These are phyloP conservation scores for Leptopterna dolabrata DNA, from an alignment of 2,888 invertebrate genomes.

Conservation along the genomic window DNA sequence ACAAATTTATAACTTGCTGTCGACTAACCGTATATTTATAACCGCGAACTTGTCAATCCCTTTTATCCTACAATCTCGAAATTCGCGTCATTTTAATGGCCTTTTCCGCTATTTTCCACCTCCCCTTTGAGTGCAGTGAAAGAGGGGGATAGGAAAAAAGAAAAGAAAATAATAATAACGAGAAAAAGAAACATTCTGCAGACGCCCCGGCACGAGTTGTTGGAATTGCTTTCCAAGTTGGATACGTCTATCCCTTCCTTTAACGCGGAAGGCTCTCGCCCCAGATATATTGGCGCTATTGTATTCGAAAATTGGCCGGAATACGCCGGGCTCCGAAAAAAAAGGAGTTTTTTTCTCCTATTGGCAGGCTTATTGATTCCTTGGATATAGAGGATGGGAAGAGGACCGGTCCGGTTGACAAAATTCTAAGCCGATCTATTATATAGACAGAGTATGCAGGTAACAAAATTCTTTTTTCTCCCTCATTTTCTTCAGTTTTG, in stretches of 20 bases:
- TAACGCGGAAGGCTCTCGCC: constrained; percentile 5
- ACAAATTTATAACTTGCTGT: no score
- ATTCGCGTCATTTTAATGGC: not conserved
- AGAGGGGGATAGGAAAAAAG: not conserved
- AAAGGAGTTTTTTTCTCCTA: not conserved
- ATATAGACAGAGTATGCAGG: not conserved
- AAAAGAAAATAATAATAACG: constrained; percentile 25
- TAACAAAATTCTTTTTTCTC: not conserved
- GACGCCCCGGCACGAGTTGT: constrained; percentile 11
- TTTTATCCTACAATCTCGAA: not conserved
- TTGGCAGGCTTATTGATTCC: constrained; percentile 14
- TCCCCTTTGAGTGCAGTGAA: not conserved
- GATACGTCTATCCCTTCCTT: constrained; percentile 36
- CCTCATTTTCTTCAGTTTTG: not conserved
- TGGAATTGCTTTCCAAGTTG: constrained; percentile 37
- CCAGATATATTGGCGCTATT: constrained; percentile 40
- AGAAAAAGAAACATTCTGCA: constrained; percentile 33
- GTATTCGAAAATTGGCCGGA: constrained; percentile 41
- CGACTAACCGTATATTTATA: no score
- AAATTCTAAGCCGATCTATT: constrained; percentile 22
- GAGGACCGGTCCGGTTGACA: not conserved
- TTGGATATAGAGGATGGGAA: not conserved
- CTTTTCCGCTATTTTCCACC: not conserved
- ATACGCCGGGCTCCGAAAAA: not conserved
- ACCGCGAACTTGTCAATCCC: no score